phyloP scores from a whole-genome alignment of 1,140 invertebrate genomes.

The Leptestheria dahalacensis region DNA sequence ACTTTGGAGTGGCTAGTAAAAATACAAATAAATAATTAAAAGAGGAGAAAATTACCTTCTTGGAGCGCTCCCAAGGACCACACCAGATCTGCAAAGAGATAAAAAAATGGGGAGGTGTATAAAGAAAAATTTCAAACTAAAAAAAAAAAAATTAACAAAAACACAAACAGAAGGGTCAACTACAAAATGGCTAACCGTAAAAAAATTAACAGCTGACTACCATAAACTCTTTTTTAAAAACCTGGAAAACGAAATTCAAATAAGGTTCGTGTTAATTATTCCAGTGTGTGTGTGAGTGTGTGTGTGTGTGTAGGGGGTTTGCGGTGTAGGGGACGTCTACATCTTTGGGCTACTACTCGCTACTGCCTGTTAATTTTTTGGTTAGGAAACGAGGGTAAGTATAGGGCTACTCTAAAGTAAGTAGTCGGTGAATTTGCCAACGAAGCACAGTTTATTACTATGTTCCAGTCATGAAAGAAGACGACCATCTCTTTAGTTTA shows the following conservation, averaged over 20 bases:
- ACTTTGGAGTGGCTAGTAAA: not conserved
- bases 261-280: too few relatives aligned
- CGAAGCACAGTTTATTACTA: not conserved
- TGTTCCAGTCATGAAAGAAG: not conserved
- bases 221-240: too few relatives aligned
- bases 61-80: conserved; percentile 15
- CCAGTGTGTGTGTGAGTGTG: too few relatives aligned
- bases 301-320: too few relatives aligned
- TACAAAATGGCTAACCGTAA: not conserved
- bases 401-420: not conserved
- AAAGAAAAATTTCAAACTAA: conserved; percentile 6
- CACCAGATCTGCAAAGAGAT: conserved; percentile 14
- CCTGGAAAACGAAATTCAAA: too few relatives aligned
- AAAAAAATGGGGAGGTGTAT: not conserved
- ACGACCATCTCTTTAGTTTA: too few relatives aligned
- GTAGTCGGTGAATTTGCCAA: not conserved
- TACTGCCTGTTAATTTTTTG: too few relatives aligned
- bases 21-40: not conserved
- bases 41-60: conserved; percentile 8
- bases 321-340: too few relatives aligned
- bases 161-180: not conserved
- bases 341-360: too few relatives aligned
- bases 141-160: conserved; percentile 1
- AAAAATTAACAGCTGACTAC: too few relatives aligned
- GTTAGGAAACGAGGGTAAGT: not conserved